Conservation (phyloP, 2,797 vertebrate genomes). For the Acipenser oxyrinchus region DNA sequence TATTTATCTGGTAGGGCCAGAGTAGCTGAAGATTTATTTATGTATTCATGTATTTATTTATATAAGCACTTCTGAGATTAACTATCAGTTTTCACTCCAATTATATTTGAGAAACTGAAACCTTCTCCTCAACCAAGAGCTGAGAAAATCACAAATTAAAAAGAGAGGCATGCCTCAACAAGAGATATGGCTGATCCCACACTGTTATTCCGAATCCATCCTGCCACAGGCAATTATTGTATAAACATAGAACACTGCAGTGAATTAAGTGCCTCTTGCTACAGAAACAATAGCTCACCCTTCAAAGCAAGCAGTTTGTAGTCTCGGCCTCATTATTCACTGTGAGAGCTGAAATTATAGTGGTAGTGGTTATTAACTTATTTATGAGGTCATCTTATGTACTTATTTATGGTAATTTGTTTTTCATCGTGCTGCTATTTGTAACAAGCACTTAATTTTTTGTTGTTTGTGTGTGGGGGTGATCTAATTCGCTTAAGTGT, state of each 20-base stretch:
- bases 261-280: not conserved
- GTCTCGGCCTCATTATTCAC: not conserved
- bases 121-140: not conserved
- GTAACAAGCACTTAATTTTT: not conserved
- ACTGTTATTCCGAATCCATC: not conserved
- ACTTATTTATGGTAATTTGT: constrained; percentile 1
- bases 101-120: constrained; percentile 2
- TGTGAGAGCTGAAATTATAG: not conserved
- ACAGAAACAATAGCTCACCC: not conserved
- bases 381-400: not conserved
- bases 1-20: not conserved
- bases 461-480: not conserved
- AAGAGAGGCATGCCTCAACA: not conserved
- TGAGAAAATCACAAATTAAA: constrained; percentile 4
- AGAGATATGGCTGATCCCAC: not conserved
- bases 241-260: not conserved
- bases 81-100: constrained; percentile 4
- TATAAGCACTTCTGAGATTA: constrained; percentile 2
- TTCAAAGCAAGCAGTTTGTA: not conserved
- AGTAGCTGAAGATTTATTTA: not conserved
- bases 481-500: not conserved
- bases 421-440: not conserved
- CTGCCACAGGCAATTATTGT: constrained; percentile 2
- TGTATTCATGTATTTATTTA: constrained; percentile 2
- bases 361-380: not conserved